Conservation (phyloP, 2,797 vertebrate species). For the Pagetopsis macropterus region DNA sequence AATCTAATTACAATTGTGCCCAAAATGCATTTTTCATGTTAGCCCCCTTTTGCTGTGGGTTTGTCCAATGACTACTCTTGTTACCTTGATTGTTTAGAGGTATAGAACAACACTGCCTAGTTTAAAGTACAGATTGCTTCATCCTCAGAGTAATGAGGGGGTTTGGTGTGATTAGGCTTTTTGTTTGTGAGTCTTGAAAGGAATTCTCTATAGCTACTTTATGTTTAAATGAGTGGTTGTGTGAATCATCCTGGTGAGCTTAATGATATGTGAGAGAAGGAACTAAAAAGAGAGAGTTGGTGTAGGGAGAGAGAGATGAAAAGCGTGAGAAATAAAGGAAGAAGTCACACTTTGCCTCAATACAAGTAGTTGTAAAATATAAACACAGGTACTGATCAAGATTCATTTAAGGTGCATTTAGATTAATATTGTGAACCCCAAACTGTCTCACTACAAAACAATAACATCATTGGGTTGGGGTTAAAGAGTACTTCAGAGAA, state of each 20-base stretch:
- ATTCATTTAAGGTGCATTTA: background rate
- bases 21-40: background rate
- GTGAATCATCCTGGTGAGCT: slow-evolving; percentile 41
- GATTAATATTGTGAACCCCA: background rate
- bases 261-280: slow-evolving; percentile 32
- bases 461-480: background rate
- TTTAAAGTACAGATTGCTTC: slow-evolving; percentile 27
- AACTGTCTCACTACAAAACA: background rate
- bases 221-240: slow-evolving; percentile 32
- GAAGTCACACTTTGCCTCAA: background rate
- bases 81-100: slow-evolving; percentile 22
- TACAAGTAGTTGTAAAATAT: background rate
- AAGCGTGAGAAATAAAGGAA: background rate
- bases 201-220: slow-evolving; percentile 38
- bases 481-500: background rate
- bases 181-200: slow-evolving; percentile 31
- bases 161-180: slow-evolving; percentile 38
- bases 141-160: slow-evolving; percentile 19
- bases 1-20: background rate
- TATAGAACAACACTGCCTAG: background rate
- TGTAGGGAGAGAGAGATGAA: background rate
- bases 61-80: background rate
- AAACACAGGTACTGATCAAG: background rate
- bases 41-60: background rate
- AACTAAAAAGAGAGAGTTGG: slow-evolving; percentile 19